Evolutionary conservation across 37 sponge, comb jelly and placozoan species (phyloP), one percentile per base, ranked within the genome.

Genomic region (Theonella swinhoei): DNA sequence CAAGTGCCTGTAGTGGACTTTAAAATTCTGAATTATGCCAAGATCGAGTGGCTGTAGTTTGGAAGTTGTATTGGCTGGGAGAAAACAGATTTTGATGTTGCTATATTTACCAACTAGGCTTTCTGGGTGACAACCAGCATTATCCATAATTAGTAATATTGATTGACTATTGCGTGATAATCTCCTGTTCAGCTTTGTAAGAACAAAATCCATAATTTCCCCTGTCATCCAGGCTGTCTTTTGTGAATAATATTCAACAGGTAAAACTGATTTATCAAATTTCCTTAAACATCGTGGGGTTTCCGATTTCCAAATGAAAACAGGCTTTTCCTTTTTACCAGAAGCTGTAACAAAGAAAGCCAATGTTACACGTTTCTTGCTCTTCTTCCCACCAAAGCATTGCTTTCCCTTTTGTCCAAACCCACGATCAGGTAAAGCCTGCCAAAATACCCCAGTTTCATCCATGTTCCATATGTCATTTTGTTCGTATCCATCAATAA

Each of bases 1-100:
- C 29, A 61, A 39, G 0, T 79, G 26, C 22, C 79, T 30, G 70
- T 77, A 85, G 65, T 85, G 70, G 3, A 79, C 72, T 54, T 85
- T 85, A 61, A 74, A 71, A 39, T 79, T 85, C 68, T 7, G 74
- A 43, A 86, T 86, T n/a, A 81, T 87, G 60, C 88, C 88, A 42
- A 87, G 68, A 68, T 87, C 88, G 28, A 87, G 88, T 58, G 82
- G 81, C 72, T 87, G 88, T 30, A 81, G 28, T 74, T 81, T 41
- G 34, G 88, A 79, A 0, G 88, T 87, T 24, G 81, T 87, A 61
- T 87, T 80, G 23, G 88, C 41, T 68, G 75, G 82, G 3, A 87
- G 70, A 39, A 30, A 81, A 74, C 24, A n/a, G n/a, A n/a, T n/a
- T n/a, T n/a, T n/a, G n/a, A n/a, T n/a, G n/a, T 66, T 66, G 26